phyloP scores from a whole-genome alignment of 2,888 invertebrate species.

The Morpho achilles region DNA sequence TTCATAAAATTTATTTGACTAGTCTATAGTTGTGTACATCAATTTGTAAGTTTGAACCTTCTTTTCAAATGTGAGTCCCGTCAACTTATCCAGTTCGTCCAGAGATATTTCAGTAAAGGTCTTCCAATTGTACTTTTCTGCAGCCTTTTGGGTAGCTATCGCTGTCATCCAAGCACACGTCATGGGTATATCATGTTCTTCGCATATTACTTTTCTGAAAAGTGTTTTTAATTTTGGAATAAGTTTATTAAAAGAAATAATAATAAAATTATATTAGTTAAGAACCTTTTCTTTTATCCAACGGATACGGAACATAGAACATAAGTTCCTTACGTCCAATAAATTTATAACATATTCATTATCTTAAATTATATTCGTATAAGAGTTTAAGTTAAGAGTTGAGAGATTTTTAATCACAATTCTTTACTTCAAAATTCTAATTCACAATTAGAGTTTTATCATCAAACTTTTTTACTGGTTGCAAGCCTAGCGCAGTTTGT shows the following conservation, averaged over 20 bases:
- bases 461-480: too few relatives aligned
- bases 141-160: slow-evolving; percentile 34
- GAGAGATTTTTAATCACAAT: too few relatives aligned
- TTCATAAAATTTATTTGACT: not conserved
- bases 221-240: not conserved
- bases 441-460: too few relatives aligned
- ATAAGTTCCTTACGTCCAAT: too few relatives aligned
- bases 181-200: slow-evolving; percentile 34
- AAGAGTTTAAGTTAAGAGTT: too few relatives aligned
- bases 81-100: slow-evolving; percentile 31
- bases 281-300: too few relatives aligned
- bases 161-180: slow-evolving; percentile 39
- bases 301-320: too few relatives aligned
- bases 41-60: slow-evolving; percentile 34
- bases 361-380: too few relatives aligned
- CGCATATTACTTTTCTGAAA: slow-evolving; percentile 28
- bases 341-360: too few relatives aligned
- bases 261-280: too few relatives aligned
- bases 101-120: slow-evolving; percentile 28
- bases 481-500: too few relatives aligned
- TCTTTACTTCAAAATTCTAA: too few relatives aligned
- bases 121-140: slow-evolving; percentile 36
- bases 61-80: slow-evolving; percentile 31
- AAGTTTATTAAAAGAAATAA: not conserved
- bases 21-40: slow-evolving; percentile 31